These are phyloP conservation scores for Pelagia noctiluca DNA, from an alignment of 30 jellyfish, hydroid and myxozoan genomes.

Conservation along the genomic window DNA sequence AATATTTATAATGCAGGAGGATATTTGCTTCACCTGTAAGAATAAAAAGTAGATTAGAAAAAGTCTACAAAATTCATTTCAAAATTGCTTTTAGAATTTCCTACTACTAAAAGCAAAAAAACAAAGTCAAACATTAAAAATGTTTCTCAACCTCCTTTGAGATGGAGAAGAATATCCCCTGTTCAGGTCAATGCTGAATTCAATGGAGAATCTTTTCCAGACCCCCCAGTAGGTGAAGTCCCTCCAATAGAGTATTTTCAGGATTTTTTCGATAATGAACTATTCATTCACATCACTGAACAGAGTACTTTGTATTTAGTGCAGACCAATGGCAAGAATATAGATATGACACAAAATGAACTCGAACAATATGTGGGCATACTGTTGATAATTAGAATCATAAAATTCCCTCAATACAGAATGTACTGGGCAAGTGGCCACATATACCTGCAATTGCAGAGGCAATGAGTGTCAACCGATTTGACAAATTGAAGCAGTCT, in stretches of 20 bases:
- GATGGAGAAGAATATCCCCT: background rate
- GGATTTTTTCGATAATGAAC: slow-evolving; percentile 29
- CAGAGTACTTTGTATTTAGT: slow-evolving; percentile 48
- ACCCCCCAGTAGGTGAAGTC: slow-evolving; percentile 17
- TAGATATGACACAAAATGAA: slow-evolving; percentile 17
- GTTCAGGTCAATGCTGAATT: slow-evolving; percentile 3
- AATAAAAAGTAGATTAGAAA: no score
- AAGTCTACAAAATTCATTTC: no score
- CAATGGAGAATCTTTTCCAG: slow-evolving; percentile 36
- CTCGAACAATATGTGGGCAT: slow-evolving; percentile 42
- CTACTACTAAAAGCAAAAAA: background rate
- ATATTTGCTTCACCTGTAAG: no score
- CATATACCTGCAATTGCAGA: slow-evolving; percentile 1
- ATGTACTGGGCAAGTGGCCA: slow-evolving; percentile 44
- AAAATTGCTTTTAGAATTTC: background rate
- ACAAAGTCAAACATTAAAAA: background rate
- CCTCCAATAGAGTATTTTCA: slow-evolving; percentile 29
- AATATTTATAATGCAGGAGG: no score
- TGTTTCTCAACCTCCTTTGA: slow-evolving; percentile 2
- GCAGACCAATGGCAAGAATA: slow-evolving; percentile 35
- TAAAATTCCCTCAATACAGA: slow-evolving; percentile 40
- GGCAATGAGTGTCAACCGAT: slow-evolving; percentile 42
- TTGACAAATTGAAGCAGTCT: slow-evolving; percentile 27
- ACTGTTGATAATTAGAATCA: slow-evolving; percentile 13
- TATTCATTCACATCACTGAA: slow-evolving; percentile 15